Base-by-base conservation (phyloP, 2,797 vertebrate species). In the Mionectes olivaceus region DNA sequence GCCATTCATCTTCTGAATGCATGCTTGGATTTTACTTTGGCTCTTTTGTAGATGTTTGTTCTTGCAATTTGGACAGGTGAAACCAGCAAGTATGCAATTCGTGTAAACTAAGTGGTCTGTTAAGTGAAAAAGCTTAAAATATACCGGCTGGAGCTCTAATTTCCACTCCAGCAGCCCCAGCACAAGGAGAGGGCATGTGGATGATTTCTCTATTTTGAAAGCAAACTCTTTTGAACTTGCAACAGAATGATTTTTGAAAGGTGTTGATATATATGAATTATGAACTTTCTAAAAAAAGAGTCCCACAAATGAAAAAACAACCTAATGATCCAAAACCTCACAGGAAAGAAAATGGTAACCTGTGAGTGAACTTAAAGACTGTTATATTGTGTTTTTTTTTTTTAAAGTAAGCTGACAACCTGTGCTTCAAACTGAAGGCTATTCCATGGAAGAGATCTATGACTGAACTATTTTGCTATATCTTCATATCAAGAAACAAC, bases 61-160 rank as follows among this genome's bases (percentile, higher is more conserved):
- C 97, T 96, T 97, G 78, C 77, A 96, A 74, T 97, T 95, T 94
- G 90, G 94, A 96, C 94, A 97, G 94, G 96, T 94, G 92, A 96
- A 95, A 96, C 56, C 85, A 73, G 59, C 55, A 94, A 93, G 67
- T 79, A 83, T 93, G 90, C 50, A 80, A 82, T 92, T 95, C 83
- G 49, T 88, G 77, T 95, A 93, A 95, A 95, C 95, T 77, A 74
- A 86, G 68, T 93, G 43, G 78, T 70, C 65, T 94, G 78, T 89
- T 93, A 92, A 88, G 61, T 83, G 86, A 78, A 88, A 93, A 90
- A 74, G 49, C 68, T 91, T 63, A 68, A 86, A 53, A 61, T 44
- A 27, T 79, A 73, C 90, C 91, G 92, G 64, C 94, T 95, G 68
- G 46, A 64, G 65, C 50, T 89, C 87, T 43, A 41, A 53, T 77